Evolutionary conservation across 2,888 invertebrate species (phyloP), one percentile per base, ranked within the genome.

Genomic region (Parapristionchus giblindavisi): DNA sequence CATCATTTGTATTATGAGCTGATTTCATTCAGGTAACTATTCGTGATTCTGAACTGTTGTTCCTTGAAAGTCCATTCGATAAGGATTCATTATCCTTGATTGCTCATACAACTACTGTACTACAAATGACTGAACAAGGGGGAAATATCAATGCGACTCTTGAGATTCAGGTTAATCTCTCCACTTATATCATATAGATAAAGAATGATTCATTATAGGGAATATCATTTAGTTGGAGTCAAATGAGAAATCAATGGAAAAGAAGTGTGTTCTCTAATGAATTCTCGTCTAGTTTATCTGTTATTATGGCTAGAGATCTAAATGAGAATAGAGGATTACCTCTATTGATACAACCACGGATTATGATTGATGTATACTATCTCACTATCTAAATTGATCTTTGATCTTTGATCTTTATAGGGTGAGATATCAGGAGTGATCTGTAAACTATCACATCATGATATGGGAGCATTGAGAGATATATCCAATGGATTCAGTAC

Each of bases 11-110:
- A 43, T 43, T 43, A 14, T 43, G 17, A 43, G 43, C 43, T 14
- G 17, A 14, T 43, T 43, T 43, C 17, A 27, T 65, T 65, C 52
- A 68, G 68, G 43, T 68, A 52, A 68, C 68, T 11, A 68, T 97
- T 36, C 95, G 95, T 0, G 95, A 97, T 89, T 96, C 96, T 3
- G 96, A 99, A 90, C 91, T 98, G 76, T 94, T 98, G 43, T 91
- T 97, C 48, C 93, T 98, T 0, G 97, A 98, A 89, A 93, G 96
- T 88, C 92, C 94, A 0, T 92, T 94, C 0, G 91, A 93, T 24
- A 92, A 92, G 90, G 95, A 97, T 88, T 94, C 96, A 1, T 95
- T 95, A 88, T 96, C 97, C 0, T 93, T 98, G 17, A 96, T 98
- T 14, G 82, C 80, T 3, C 77, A 81, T 40, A 84, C 83, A 6